Base-by-base conservation (phyloP, 2,113 vertebrate species). In the Zapus hudsonius region DNA sequence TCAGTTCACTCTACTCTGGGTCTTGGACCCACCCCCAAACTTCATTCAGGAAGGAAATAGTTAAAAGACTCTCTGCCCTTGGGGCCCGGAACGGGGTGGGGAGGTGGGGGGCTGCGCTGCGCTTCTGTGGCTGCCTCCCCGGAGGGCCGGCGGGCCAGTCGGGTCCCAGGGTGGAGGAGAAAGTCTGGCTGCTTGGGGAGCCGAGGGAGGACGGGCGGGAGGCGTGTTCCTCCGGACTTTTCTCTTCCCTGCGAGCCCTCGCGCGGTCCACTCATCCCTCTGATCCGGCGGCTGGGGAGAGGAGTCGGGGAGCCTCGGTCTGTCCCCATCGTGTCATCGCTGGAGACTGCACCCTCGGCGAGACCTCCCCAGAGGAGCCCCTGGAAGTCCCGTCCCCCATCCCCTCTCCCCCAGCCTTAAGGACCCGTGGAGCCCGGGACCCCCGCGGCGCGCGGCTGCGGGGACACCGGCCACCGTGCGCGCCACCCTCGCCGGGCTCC, bases 321-420 rank as follows among this genome's bases (percentile, higher is more conserved):
- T 96, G 95, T 98, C 98, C 98, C 98, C 98, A 98, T 97, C 98
- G 98, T 97, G 98, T 97, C 98, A 98, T 98, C 98, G 98, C 98
- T 42, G 78, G 96, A 92, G 94, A 88, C 96, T 40, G 96, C 91
- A 91, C 91, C 84, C 89, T 94, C 89, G 17, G 96, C 89, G 72
- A 97, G 97, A 96, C 98, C 97, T 98, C 97, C 98, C 98, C 42
- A 98, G 97, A 98, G 97, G 98, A 98, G 96, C 89, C 89, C 1
- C 61, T 72, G 87, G 91, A 88, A 92, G 92, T 73, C 91, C 93
- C 47, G 6, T 42, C 84, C 0, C 47, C 7, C 47, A 7, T 7
- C 47, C 47, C 47, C 47, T 47, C 47, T 12, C 7, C 47, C 47
- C 47, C 12, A 47, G 38, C 82, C 5, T 52, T 88, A 84, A 29